Conservation (phyloP, 2,888 invertebrate genomes). For the Plutella xylostella region DNA sequence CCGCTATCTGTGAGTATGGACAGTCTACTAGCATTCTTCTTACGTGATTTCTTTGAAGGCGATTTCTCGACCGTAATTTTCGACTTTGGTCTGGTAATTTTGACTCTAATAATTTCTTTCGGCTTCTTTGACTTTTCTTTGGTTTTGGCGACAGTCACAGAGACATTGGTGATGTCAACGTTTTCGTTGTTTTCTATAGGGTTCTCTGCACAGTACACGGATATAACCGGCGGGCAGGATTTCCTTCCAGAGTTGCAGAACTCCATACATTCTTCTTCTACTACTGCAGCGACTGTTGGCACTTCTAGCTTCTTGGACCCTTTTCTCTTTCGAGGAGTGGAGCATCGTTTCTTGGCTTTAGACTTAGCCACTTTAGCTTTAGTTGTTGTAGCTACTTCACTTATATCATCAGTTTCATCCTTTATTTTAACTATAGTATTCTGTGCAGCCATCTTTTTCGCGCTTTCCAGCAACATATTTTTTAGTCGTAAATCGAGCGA, state of each 20-base stretch:
- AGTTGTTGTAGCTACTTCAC: conserved; percentile 17
- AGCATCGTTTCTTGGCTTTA: conserved; percentile 32
- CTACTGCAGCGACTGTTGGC: conserved; percentile 24
- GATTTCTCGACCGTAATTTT: too few relatives aligned
- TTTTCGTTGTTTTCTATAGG: neutral
- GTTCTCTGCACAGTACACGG: conserved; percentile 15
- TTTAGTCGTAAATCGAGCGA: conserved; percentile 38
- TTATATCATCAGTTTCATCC: conserved; percentile 18
- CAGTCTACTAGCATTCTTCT: conserved; percentile 7
- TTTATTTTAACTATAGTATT: conserved; percentile 11
- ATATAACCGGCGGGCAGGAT: conserved; percentile 40
- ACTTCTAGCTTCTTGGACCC: conserved; percentile 20
- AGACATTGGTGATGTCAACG: conserved; percentile 15
- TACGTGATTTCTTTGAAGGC: conserved; percentile 15
- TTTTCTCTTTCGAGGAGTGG: conserved; percentile 38
- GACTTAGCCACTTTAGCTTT: conserved; percentile 8
- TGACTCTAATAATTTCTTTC: conserved; percentile 53
- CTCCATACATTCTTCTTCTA: conserved; percentile 43
- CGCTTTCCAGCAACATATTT: conserved; percentile 46
- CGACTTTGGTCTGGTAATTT: conserved; percentile 41
- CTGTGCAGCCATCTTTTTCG: conserved; percentile 31
- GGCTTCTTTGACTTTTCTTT: conserved; percentile 26
- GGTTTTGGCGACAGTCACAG: conserved; percentile 5
- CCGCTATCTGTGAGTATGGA: conserved; percentile 37
- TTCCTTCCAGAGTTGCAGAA: conserved; percentile 31